Base-by-base conservation (phyloP, 2,113 vertebrate species). In the Myocastor coypus region DNA sequence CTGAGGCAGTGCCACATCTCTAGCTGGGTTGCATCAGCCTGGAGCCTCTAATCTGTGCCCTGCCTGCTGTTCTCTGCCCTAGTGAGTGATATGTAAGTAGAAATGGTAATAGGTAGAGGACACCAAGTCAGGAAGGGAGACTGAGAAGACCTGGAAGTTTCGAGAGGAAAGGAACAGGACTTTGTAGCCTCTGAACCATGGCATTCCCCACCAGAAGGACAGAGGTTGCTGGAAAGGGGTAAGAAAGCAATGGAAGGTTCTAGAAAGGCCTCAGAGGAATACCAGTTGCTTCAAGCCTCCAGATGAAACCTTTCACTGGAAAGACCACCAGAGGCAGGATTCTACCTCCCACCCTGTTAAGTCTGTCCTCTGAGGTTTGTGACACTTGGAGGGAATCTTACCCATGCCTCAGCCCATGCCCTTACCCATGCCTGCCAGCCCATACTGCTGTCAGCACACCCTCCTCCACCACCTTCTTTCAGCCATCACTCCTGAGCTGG, bases 201-300 rank as follows among this genome's bases (percentile, higher is more conserved):
- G 75, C 8, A 7, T 42, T 40, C 52, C 28, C 78, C 46, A 7
- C 32, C 40, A 22, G 59, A 84, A 24, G 6, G 0, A 24, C n/a
- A 59, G 89, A 82, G 42, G 40, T 16, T 5, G 26, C 37, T 13
- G 7, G 57, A 42, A 77, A 30, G 42, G 40, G 42, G 73, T 28
- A 26, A 77, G 73, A 77, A 30, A 26, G 73, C 26, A 28, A 77
- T 30, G 42, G 73, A 46, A 77, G 73, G 42, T 46, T 77, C n/a
- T 66, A 80, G 73, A 80, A 92, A 94, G 59, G 24, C 46, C 40
- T 66, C 37, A 26, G 57, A 92, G 61, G 84, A 88, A 83, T 5
- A 24, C 42, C 82, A n/a, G 77, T 63, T 68, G 55, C 75, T 64
- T 83, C 63, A 19, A 73, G 66, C 32, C 61, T 91, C 71, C 50